Percentiles rank a stretch among this genome's conserved stretches.
Conservation (phyloP, 1,140 invertebrate genomes). For the Pollicipes pollicipes region DNA sequence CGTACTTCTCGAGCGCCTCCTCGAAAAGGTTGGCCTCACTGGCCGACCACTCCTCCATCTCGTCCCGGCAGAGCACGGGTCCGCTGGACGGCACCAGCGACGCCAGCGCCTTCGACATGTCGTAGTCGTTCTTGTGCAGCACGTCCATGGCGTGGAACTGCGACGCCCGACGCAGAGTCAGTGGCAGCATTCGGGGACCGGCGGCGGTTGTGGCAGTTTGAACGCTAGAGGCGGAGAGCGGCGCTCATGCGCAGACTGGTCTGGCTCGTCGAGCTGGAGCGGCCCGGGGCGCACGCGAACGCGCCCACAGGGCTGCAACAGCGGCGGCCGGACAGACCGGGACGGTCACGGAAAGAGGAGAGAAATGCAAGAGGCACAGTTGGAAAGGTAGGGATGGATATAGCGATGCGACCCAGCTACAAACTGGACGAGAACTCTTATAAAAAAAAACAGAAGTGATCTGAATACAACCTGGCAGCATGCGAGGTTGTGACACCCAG, state of each 20-base stretch:
- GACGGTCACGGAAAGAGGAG: no score
- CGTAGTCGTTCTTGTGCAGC: slow-evolving; percentile 79
- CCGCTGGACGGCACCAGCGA: slow-evolving; percentile 87
- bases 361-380: no score
- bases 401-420: no score
- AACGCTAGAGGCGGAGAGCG: no score
- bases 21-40: slow-evolving; percentile 98
- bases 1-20: slow-evolving; percentile 87
- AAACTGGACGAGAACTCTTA: no score
- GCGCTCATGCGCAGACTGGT: slow-evolving; percentile 97
- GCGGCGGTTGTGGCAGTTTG: no score
- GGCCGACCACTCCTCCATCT: slow-evolving; percentile 99
- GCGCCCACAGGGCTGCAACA: slow-evolving; percentile 74
- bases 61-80: slow-evolving; percentile 91
- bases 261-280: slow-evolving; percentile 92
- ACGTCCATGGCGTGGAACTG: slow-evolving; percentile 97
- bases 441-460: no score
- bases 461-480: no score
- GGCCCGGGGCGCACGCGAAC: slow-evolving; percentile 93
- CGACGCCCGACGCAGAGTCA: no score
- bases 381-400: no score
- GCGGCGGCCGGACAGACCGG: not conserved
- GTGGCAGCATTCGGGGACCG: no score
- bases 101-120: slow-evolving; percentile 74
- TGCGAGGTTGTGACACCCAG: no score